Conservation (phyloP, 92 coral and sea anemone species). For the Meandrina meandrites region DNA sequence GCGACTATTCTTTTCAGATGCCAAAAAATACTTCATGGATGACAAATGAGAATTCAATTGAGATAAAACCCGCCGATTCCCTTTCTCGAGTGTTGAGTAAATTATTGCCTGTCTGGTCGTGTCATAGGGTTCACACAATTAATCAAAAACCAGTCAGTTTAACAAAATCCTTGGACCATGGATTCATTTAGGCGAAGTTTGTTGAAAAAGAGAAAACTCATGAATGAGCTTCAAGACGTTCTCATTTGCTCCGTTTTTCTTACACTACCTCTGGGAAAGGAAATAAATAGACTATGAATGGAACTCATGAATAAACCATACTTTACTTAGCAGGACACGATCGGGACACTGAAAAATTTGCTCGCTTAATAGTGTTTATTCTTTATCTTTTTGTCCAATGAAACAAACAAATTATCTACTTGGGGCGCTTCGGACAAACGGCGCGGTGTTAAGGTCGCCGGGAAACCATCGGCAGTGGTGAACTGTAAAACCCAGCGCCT, state of each 20-base stretch:
- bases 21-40: background rate
- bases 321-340: background rate
- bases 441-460: no score
- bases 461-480: no score
- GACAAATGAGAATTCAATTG: background rate
- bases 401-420: no score
- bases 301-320: background rate
- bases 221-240: background rate
- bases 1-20: background rate
- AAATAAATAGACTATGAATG: no score
- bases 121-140: background rate
- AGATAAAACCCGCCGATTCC: background rate
- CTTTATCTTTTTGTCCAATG: background rate
- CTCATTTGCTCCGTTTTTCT: background rate
- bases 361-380: background rate
- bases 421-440: no score
- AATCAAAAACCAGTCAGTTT: background rate
- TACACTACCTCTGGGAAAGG: background rate
- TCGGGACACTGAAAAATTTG: background rate
- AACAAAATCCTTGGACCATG: no score
- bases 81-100: background rate
- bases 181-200: no score
- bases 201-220: background rate
- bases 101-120: background rate
- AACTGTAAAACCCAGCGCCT: background rate